phyloP scores from a whole-genome alignment of 2,113 vertebrate species.

The Tychaedon coryphoeus region DNA sequence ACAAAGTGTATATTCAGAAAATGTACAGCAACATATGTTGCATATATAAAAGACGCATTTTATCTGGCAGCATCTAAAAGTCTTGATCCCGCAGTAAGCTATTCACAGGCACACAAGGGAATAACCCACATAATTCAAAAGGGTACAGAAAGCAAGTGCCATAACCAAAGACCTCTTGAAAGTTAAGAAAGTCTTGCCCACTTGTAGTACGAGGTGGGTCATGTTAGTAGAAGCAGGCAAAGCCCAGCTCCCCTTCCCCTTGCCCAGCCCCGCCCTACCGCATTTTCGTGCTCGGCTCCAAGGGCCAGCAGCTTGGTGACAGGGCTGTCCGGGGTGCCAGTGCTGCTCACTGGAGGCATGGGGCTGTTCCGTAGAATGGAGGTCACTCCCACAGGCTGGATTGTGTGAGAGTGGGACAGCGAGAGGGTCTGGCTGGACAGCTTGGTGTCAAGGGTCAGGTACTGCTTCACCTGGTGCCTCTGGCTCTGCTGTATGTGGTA shows the following conservation, averaged over 20 bases:
- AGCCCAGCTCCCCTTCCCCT: neutral
- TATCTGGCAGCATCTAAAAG: neutral
- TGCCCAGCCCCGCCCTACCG: slow-evolving; percentile 63
- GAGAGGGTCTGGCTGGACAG: slow-evolving; percentile 74
- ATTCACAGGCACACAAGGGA: neutral
- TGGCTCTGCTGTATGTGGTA: slow-evolving; percentile 86
- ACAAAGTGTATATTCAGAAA: neutral
- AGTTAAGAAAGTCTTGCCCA: neutral
- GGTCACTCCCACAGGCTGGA: slow-evolving; percentile 69
- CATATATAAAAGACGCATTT: neutral
- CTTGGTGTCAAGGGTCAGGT: slow-evolving; percentile 86
- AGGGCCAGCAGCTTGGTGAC: slow-evolving; percentile 80
- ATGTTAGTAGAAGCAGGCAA: neutral
- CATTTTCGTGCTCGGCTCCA: slow-evolving; percentile 76
- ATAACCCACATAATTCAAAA: neutral
- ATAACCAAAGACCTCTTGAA: neutral
- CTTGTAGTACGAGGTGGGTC: neutral
- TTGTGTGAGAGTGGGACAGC: slow-evolving; percentile 70
- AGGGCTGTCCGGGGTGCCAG: slow-evolving; percentile 74
- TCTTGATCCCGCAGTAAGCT: neutral
- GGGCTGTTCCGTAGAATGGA: slow-evolving; percentile 80
- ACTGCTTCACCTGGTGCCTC: slow-evolving; percentile 89
- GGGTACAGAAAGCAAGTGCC: neutral
- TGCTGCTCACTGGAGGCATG: slow-evolving; percentile 69
- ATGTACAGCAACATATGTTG: neutral